These are phyloP conservation scores for Illadopsis cleaveri DNA, from an alignment of 2,113 vertebrate species.

Conservation along the genomic window DNA sequence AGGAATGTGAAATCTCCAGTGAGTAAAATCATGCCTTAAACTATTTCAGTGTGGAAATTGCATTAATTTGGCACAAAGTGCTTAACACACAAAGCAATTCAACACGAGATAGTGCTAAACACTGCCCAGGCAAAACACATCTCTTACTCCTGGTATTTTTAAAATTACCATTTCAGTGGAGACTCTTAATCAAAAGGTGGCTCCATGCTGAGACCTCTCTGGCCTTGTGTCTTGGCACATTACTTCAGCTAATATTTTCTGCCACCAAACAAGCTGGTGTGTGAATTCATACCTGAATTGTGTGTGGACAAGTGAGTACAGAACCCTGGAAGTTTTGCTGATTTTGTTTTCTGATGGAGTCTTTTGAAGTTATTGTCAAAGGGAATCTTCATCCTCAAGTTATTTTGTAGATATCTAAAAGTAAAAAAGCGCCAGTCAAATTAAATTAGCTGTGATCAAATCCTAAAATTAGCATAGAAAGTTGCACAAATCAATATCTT, in stretches of 20 bases:
- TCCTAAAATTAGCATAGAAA: constrained; percentile 67
- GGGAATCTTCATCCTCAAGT: constrained; percentile 23
- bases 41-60: not conserved
- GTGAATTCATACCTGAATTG: not conserved
- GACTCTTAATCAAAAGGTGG: not conserved
- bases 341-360: not conserved
- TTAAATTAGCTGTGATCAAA: constrained; percentile 70
- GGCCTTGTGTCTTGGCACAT: not conserved
- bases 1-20: not conserved
- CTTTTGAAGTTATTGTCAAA: not conserved
- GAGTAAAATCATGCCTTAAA: not conserved
- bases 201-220: not conserved
- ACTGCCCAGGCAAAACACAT: not conserved
- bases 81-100: accelerated
- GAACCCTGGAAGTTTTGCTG: not conserved
- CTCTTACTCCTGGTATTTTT: not conserved
- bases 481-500: constrained; percentile 64
- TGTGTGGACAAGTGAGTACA: not conserved
- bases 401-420: not conserved
- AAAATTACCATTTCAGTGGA: not conserved
- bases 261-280: not conserved
- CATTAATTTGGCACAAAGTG: not conserved
- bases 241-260: not conserved
- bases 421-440: constrained; percentile 53
- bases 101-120: not conserved